These are phyloP conservation scores for Chymomyza amoena DNA, from an alignment of 2,888 invertebrate species.

Conservation along the genomic window DNA sequence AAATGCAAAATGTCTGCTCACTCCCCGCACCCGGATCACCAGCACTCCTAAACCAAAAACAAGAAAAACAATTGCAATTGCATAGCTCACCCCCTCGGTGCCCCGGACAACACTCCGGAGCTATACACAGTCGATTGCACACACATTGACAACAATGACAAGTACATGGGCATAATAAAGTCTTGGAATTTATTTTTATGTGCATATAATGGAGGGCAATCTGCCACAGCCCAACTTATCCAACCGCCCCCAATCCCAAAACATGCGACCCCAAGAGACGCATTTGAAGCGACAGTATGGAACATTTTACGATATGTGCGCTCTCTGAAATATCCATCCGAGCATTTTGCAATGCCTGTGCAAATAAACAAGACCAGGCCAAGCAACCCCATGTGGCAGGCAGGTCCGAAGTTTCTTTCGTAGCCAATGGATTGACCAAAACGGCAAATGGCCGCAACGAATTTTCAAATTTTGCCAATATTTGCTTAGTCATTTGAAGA, in stretches of 20 bases:
- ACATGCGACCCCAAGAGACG: slow-evolving; percentile 61
- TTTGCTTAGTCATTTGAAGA: slow-evolving; percentile 77
- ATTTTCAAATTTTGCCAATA: slow-evolving; percentile 76
- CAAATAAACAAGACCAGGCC: slow-evolving; percentile 34
- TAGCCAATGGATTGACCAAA: slow-evolving; percentile 48
- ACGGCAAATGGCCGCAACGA: slow-evolving; percentile 55
- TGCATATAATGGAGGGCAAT: slow-evolving; percentile 67
- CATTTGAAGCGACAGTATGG: slow-evolving; percentile 63
- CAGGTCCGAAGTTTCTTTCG: slow-evolving; percentile 31
- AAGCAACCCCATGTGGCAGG: slow-evolving; percentile 18
- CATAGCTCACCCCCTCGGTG: slow-evolving; percentile 20
- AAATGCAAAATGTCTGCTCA: slow-evolving; percentile 44
- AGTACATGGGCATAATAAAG: slow-evolving; percentile 72
- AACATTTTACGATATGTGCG: slow-evolving; percentile 51
- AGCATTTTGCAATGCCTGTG: slow-evolving; percentile 24
- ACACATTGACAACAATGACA: slow-evolving; percentile 59
- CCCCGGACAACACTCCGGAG: neutral
- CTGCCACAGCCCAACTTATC: slow-evolving; percentile 1
- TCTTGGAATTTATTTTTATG: slow-evolving; percentile 74
- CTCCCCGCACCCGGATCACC: slow-evolving; percentile 11
- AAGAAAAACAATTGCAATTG: slow-evolving; percentile 39
- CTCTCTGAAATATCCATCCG: slow-evolving; percentile 28
- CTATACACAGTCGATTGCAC: slow-evolving; percentile 66
- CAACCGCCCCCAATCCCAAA: slow-evolving; percentile 35
- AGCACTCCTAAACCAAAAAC: neutral